These are phyloP conservation scores for Andrena haemorrhoa DNA, from an alignment of 2,888 invertebrate species.

Conservation along the genomic window DNA sequence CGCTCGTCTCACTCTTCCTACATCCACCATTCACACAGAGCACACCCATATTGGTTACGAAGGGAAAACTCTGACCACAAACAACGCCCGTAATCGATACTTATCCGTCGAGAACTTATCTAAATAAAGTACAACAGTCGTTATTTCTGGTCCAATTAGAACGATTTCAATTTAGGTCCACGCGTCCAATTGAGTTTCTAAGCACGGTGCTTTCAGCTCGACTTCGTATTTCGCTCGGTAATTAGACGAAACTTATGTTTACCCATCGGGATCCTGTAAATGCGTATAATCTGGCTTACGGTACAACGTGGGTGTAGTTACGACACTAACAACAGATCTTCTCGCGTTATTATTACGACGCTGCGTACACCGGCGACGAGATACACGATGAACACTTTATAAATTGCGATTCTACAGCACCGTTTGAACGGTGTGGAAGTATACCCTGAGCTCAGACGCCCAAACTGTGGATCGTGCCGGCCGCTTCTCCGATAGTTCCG, in stretches of 20 bases:
- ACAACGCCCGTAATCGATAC: slow-evolving; percentile 36
- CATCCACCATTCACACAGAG: slow-evolving; percentile 37
- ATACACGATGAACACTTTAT: slow-evolving; percentile 60
- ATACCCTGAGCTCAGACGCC: slow-evolving; percentile 64
- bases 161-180: slow-evolving; percentile 59
- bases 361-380: slow-evolving; percentile 33
- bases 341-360: slow-evolving; percentile 9
- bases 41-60: slow-evolving; percentile 38
- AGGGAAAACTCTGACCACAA: slow-evolving; percentile 31
- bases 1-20: neutral
- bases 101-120: slow-evolving; percentile 50
- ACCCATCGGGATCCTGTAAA: slow-evolving; percentile 8
- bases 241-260: slow-evolving; percentile 33
- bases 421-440: slow-evolving; percentile 51
- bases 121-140: slow-evolving; percentile 58
- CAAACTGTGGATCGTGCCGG: slow-evolving; percentile 42
- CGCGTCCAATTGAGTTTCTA: slow-evolving; percentile 30
- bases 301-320: slow-evolving; percentile 38
- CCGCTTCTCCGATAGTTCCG: slow-evolving; percentile 17
- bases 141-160: slow-evolving; percentile 59
- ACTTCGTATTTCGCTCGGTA: slow-evolving; percentile 14
- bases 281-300: slow-evolving; percentile 20
- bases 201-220: neutral
- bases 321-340: slow-evolving; percentile 27
- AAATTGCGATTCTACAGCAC: slow-evolving; percentile 59